Conservation (phyloP, 1,140 invertebrate genomes). For the Periplaneta americana region DNA sequence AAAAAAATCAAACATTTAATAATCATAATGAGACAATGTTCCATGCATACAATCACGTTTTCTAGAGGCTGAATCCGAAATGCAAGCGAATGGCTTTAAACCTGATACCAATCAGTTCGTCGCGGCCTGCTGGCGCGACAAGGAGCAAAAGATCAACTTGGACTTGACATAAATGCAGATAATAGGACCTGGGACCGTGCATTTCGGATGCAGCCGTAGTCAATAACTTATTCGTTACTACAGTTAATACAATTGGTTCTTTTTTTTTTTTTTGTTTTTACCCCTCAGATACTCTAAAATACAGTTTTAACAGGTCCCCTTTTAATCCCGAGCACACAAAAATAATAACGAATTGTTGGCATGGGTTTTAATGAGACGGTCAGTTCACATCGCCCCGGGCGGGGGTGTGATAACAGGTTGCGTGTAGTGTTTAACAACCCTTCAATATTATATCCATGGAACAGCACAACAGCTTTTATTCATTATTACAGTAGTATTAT, state of each 20-base stretch:
- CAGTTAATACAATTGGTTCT: constrained; percentile 18
- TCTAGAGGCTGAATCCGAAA: background rate
- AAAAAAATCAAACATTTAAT: constrained; percentile 21
- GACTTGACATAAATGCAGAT: background rate
- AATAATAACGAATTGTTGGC: constrained; percentile 15
- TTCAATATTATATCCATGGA: constrained; percentile 6
- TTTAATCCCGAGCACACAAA: constrained; percentile 6
- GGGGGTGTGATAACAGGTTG: constrained; percentile 1
- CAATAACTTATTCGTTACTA: background rate
- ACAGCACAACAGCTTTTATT: constrained; percentile 17
- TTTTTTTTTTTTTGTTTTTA: constrained; percentile 5
- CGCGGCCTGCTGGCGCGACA: background rate
- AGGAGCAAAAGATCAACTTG: no score
- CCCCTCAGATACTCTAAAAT: constrained; percentile 10
- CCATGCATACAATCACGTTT: constrained; percentile 17
- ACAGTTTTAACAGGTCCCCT: constrained; percentile 13
- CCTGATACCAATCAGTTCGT: no score
- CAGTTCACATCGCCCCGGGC: background rate
- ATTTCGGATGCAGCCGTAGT: background rate
- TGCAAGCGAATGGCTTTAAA: background rate
- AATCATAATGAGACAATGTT: constrained; percentile 13
- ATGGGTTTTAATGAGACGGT: background rate
- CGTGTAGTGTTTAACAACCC: background rate
- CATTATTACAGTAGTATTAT: constrained; percentile 6
- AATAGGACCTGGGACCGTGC: background rate